Evolutionary conservation across 2,113 vertebrate species (phyloP), one percentile per base, ranked within the genome.

Genomic region (Bubo blakistoni): DNA sequence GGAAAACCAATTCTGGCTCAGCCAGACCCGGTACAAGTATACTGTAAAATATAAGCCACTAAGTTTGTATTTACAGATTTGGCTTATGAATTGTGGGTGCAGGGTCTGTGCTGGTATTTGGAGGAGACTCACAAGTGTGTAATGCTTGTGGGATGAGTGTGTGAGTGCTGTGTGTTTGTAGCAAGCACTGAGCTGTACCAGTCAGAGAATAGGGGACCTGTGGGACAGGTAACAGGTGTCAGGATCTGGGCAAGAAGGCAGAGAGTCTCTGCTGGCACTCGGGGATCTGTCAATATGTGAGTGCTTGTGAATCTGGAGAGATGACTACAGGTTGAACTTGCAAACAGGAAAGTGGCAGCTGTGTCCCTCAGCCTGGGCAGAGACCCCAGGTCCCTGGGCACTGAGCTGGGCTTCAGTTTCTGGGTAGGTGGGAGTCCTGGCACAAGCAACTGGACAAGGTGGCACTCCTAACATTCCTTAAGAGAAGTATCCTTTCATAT

Each of bases 121-220:
- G 14, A 13, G 17, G 18, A 46, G 8, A n/a, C 24, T 4, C 2
- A 4, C 0, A 2, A 40, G 6, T 70, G 24, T 70, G 10, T 1
- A 2, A 10, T 69, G 42, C 13, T 27, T 2, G 0, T 54, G 13
- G 26, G 44, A n/a, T 5, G 18, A 55, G 12, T 13, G 8, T 46
- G 17, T 24, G 19, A 46, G 21, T 36, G 25, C 25, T 87, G 26
- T 5, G 1, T 2, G 2, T 34, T 81, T 72, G 19, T 21, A 67
- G 14, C 0, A 6, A 77, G 26, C 24, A 16, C 7, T 57, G 42
- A 58, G 58, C 10, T 81, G 34, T 18, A 58, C 36, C 12, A 63
- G 3, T 5, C 1, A 1, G 20, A 58, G 5, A 73, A 26, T 2
- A 49, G 26, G 27, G 24, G 30, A 47, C 13, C 9, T 30, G 10